Conservation (phyloP, 2,888 invertebrate genomes). For the Cerastis leucographa region DNA sequence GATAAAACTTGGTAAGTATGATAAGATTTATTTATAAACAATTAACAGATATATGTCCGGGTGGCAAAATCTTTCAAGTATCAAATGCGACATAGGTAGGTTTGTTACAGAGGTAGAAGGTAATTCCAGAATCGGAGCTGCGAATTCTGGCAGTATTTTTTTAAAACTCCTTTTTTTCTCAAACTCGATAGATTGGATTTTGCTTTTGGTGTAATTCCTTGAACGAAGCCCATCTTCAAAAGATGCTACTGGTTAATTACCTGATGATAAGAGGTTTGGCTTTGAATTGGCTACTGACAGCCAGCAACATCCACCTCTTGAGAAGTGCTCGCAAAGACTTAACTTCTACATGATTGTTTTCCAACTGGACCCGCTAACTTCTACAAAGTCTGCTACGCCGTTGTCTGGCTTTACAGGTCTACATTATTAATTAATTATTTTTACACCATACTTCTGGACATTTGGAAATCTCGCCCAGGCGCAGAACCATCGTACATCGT, state of each 20-base stretch:
- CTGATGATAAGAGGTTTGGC: not conserved
- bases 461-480: not conserved
- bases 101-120: not conserved
- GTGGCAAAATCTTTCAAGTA: not conserved
- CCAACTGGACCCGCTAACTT: not conserved
- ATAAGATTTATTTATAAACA: constrained; percentile 1
- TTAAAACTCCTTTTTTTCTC: not conserved
- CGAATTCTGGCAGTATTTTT: not conserved
- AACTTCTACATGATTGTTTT: not conserved
- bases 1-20: constrained; percentile 17
- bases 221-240: not conserved
- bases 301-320: not conserved
- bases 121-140: not conserved
- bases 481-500: not conserved
- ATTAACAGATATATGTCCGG: not conserved
- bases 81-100: no score
- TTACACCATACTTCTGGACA: not conserved
- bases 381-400: not conserved
- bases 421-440: not conserved
- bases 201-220: not conserved
- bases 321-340: not conserved
- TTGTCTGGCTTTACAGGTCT: not conserved
- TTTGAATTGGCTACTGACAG: not conserved
- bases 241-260: no score
- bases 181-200: not conserved